Percentiles rank a stretch among this genome's conserved stretches.
Evolutionary conservation across 2,797 vertebrate species (phyloP).

Genomic region (Nannoperca australis): DNA sequence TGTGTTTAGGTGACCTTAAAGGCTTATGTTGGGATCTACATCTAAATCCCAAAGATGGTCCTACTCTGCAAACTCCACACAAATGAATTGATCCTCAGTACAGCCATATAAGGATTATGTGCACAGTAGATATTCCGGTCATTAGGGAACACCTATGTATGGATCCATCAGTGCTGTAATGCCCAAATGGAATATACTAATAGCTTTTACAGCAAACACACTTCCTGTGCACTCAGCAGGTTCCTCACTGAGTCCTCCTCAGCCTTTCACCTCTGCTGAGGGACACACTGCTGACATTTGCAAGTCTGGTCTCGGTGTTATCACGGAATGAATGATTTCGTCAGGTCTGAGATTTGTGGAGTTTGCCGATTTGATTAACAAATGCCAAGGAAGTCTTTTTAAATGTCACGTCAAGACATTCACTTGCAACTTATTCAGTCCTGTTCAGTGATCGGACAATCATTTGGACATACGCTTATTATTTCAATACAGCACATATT

Average conservation of each 20-base stretch:
- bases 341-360: conserved; percentile 36
- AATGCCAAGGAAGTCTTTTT: conserved; percentile 40
- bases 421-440: neutral
- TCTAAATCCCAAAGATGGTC: neutral
- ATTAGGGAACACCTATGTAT: conserved; percentile 39
- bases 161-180: conserved; percentile 62
- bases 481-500: conserved; percentile 2
- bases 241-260: conserved; percentile 28
- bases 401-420: conserved; percentile 18
- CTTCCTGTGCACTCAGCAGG: conserved; percentile 65
- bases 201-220: conserved; percentile 59
- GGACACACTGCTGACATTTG: conserved; percentile 71
- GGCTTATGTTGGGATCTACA: neutral
- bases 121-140: conserved; percentile 1
- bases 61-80: neutral
- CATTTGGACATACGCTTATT: neutral
- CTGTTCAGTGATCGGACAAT: neutral
- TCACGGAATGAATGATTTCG: conserved; percentile 31
- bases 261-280: conserved; percentile 47
- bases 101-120: neutral
- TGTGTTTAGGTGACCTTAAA: neutral
- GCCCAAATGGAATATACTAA: conserved; percentile 51
- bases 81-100: conserved; percentile 7
- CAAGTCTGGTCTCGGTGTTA: conserved; percentile 63
- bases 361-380: conserved; percentile 64